Base-by-base conservation (phyloP, 1,140 invertebrate species). In the Maniola jurtina region DNA sequence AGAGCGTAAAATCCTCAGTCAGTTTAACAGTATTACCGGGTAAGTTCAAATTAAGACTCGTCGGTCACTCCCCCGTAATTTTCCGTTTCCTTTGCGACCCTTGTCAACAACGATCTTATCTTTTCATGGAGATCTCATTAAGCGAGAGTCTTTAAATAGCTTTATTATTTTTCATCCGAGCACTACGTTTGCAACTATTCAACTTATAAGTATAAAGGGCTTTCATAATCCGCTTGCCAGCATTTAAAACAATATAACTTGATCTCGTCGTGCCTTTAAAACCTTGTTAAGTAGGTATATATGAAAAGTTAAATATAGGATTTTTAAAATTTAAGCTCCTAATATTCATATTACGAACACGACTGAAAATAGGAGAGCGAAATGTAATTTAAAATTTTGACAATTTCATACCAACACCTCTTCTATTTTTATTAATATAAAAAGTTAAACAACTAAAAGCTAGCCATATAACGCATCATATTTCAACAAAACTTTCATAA, bases 51-150 rank as follows among this genome's bases (percentile, higher is more conserved):
- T 84, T 80, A 79, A 84, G 77, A 76, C 71, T 77, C 60, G 64
- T 52, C 70, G 76, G 78, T 80, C 78, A 81, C 80, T 81, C 86
- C 84, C 75, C 68, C 70, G 76, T 79, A 86, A 86, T 88, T 86
- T 83, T 81, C 81, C 75, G 78, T 78, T 80, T 79, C 69, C 79
- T 61, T 59, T 65, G 57, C 58, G 81, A 88, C 84, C 84, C 84
- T 85, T 84, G 82, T 88, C 83, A 86, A 79, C 76, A 79, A 67
- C 61, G 67, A 71, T 69, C 76, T 80, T 82, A 79, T 86, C 79
- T 86, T 80, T 81, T 81, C 74, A 84, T 75, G 75, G 75, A 77
- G 71, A 60, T 77, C 75, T 85, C 79, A 84, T 87, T 85, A 84
- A 73, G 75, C 76, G 76, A 75, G 75, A 73, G 71, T 71, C 54